Evolutionary conservation across 2,797 vertebrate genomes (phyloP), one percentile per base, ranked within the genome.

Genomic region (Strix occidentalis): DNA sequence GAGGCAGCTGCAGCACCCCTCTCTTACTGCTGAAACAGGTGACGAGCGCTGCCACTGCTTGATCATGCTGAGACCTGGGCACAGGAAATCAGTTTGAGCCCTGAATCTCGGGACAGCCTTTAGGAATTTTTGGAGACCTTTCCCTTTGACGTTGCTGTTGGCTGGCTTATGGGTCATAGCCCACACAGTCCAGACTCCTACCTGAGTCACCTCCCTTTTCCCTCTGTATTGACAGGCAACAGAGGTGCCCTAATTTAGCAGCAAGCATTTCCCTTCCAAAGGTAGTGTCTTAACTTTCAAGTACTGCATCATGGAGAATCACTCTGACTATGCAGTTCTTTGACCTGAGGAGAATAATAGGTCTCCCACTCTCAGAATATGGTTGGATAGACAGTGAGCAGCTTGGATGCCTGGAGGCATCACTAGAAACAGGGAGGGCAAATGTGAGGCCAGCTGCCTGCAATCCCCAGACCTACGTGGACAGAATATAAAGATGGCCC

Each of bases 131-230:
- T 58, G 8, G 63, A 80, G 29, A 58, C 37, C n/a, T 69, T 85
- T 85, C 11, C 25, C 61, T 80, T 58, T 53, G n/a, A 37, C 0
- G 1, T 64, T 48, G 63, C 75, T 64, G 69, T 76, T 16, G 13
- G 16, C 86, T 70, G 37, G 50, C 29, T 56, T 78, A 18, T 0
- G 3, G 29, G 23, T 69, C 2, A 1, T 64, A 77, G 58, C 41
- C 48, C 1, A 0, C 29, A 35, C 1, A 0, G 50, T 79, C 39
- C 24, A 9, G 45, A 8, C 50, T 54, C 16, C 50, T 58, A 6
- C 50, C 29, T 19, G 33, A 28, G 54, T 63, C 54, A 66, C 46
- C 46, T 70, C 45, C 26, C 23, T 63, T 65, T 56, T 84, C 25
- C 41, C 7, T 82, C 65, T 56, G 18, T 35, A 12, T 33, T 50